These are phyloP conservation scores for Mormyrus lacerda DNA, from an alignment of 2,113 vertebrate genomes.

Conservation along the genomic window DNA sequence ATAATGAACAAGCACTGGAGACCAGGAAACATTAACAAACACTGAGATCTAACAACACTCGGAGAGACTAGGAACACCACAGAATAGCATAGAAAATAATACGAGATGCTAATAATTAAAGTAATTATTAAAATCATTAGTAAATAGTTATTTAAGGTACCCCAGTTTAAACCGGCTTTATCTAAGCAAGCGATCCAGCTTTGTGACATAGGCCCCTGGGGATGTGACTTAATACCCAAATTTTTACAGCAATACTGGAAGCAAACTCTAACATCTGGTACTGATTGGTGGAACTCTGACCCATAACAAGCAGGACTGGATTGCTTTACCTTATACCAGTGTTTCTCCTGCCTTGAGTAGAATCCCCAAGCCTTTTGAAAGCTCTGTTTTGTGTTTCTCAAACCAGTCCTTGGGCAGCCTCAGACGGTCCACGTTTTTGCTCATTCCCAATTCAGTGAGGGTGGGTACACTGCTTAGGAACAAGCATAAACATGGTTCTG, in stretches of 20 bases:
- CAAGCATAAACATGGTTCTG: neutral
- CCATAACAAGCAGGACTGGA: neutral
- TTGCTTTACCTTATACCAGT: neutral
- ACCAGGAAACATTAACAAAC: neutral
- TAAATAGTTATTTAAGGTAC: neutral
- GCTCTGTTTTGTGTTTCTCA: too few species aligned
- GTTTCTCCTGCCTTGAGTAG: neutral
- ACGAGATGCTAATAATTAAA: too few species aligned
- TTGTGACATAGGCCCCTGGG: too few species aligned
- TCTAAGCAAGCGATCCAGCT: too few species aligned
- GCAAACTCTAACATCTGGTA: neutral
- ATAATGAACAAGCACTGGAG: neutral
- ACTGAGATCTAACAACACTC: neutral
- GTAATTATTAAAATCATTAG: too few species aligned
- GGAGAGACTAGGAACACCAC: neutral
- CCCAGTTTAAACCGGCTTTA: neutral
- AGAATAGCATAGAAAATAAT: neutral
- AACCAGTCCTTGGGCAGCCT: too few species aligned
- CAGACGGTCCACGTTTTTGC: neutral
- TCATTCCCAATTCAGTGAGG: too few species aligned
- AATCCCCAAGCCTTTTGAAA: too few species aligned
- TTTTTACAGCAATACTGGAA: neutral
- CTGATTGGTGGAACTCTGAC: neutral
- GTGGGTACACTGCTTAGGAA: too few species aligned
- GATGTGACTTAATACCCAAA: neutral